These are phyloP conservation scores for Lycaena phlaeas DNA, from an alignment of 2,888 invertebrate species.

Conservation along the genomic window DNA sequence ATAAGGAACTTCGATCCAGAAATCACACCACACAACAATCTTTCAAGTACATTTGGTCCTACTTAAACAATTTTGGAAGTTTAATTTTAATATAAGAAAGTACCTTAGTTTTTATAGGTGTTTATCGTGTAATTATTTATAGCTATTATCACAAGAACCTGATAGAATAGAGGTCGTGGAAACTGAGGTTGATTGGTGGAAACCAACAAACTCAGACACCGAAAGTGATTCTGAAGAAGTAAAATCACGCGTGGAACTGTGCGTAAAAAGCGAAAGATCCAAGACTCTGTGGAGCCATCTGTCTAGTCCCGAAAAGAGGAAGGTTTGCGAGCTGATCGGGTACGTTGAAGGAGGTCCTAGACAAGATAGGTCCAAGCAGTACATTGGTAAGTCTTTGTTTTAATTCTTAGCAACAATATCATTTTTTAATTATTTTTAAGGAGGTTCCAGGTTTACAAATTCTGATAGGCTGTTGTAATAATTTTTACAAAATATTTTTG, in stretches of 20 bases:
- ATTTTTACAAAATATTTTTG: too few relatives aligned
- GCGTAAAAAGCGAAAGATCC: conserved; percentile 67
- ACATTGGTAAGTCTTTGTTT: conserved; percentile 68
- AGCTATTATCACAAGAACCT: conserved; percentile 55
- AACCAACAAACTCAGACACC: conserved; percentile 36
- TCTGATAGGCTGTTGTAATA: too few relatives aligned
- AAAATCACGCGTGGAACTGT: conserved; percentile 48
- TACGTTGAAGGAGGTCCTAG: conserved; percentile 71
- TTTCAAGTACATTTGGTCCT: too few relatives aligned
- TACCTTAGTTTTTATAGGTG: too few relatives aligned
- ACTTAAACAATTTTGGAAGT: too few relatives aligned
- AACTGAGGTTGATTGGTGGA: conserved; percentile 65
- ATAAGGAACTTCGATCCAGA: too few relatives aligned
- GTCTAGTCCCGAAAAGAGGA: conserved; percentile 75
- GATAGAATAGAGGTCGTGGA: conserved; percentile 60
- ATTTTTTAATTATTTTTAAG: too few relatives aligned
- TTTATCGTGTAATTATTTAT: conserved; percentile 14
- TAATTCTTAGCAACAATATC: too few relatives aligned
- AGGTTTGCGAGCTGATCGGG: conserved; percentile 75
- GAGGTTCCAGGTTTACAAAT: too few relatives aligned
- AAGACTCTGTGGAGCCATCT: conserved; percentile 75
- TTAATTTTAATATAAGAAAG: too few relatives aligned
- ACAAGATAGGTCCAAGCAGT: conserved; percentile 63
- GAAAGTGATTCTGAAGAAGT: conserved; percentile 36
- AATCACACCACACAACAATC: too few relatives aligned